These are phyloP conservation scores for Gobio gobio DNA, from an alignment of 2,113 vertebrate genomes.

Conservation along the genomic window DNA sequence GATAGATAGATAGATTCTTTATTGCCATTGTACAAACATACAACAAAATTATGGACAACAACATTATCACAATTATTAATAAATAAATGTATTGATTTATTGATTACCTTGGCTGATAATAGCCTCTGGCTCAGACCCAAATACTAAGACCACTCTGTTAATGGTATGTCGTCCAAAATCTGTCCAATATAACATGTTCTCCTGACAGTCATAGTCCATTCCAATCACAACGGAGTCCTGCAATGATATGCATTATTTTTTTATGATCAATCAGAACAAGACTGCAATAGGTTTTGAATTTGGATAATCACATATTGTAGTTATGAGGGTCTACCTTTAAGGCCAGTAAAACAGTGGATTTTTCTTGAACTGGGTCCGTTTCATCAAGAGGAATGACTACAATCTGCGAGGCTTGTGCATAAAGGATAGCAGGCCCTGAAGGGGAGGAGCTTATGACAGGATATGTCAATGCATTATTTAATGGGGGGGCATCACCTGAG, in stretches of 20 bases:
- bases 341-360: slow-evolving; percentile 83
- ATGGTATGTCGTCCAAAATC: slow-evolving; percentile 88
- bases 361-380: slow-evolving; percentile 78
- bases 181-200: slow-evolving; percentile 92
- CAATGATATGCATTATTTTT: slow-evolving; percentile 18
- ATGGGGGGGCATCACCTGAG: not conserved
- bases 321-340: slow-evolving; percentile 79
- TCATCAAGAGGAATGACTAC: slow-evolving; percentile 88
- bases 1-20: not conserved
- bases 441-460: slow-evolving; percentile 59
- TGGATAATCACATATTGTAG: not conserved
- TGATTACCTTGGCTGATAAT: slow-evolving; percentile 82
- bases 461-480: not conserved
- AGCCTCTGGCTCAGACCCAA: slow-evolving; percentile 85
- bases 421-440: slow-evolving; percentile 85
- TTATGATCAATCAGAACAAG: not conserved
- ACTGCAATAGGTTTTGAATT: not conserved
- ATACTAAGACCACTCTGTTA: slow-evolving; percentile 79
- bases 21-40: no score
- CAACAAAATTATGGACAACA: no score
- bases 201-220: slow-evolving; percentile 87
- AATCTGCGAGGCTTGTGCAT: slow-evolving; percentile 93
- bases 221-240: slow-evolving; percentile 96
- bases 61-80: no score
- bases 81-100: not conserved